Evolutionary conservation across 2,113 vertebrate genomes (phyloP), one percentile per base, ranked within the genome.

Genomic region (Hyla sarda): DNA sequence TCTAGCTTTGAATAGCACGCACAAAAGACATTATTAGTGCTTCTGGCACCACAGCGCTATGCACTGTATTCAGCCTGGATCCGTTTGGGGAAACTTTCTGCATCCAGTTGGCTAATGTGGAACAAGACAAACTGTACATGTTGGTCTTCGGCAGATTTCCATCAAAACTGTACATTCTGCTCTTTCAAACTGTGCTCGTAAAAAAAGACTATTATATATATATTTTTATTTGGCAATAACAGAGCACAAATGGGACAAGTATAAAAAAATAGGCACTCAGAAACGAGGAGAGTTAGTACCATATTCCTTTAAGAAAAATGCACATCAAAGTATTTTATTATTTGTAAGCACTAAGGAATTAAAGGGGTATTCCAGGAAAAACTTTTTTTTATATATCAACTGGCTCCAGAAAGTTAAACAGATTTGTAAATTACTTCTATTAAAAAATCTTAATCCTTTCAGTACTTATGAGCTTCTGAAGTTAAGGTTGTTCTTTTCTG

Each of bases 161-260:
- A 56, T 47, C 21, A 69, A 78, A 52, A 78, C 60, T 85, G 83
- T 85, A 85, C 83, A 84, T 84, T 84, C 37, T 84, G 83, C 72
- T 62, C 72, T 50, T 58, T 65, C 54, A 48, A 62, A 76, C 37
- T 76, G 72, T 75, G 23, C 72, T 58, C 72, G 34, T 84, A 84
- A 84, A 74, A 41, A 84, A 84, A 16, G n/a, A 45, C 34, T 13
- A 65, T 65, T 81, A 81, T 81, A 79, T 76, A 21, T 74, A 6
- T 52, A 30, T 3, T 76, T 62, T 62, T 23, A 45, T 52, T 76
- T 76, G 74, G 25, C 74, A 76, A 76, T 19, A 48, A 62, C 21
- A 45, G 17, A 25, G 54, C 54, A 45, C 56, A 65, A 28, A 65
- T 30, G 23, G 14, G 12, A 28, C n/a, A 60, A 45, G 56, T 2